Evolutionary conservation across 2,113 vertebrate species (phyloP).

Genomic region (Castor canadensis): DNA sequence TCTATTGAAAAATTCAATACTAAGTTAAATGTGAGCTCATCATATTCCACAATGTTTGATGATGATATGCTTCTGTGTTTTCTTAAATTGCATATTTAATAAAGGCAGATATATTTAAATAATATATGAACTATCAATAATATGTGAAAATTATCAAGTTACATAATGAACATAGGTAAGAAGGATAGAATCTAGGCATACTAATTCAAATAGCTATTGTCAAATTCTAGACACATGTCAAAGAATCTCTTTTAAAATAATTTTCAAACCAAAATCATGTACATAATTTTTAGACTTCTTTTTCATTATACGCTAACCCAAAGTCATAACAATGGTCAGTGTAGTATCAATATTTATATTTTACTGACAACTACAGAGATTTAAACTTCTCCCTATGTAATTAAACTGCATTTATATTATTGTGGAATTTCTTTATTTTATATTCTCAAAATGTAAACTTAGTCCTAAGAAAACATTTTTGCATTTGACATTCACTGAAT

Average conservation of each 20-base stretch:
- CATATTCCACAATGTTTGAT: background rate
- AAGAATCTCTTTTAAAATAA: slow-evolving; percentile 9
- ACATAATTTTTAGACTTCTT: background rate
- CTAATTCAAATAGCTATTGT: background rate
- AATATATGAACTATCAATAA: background rate
- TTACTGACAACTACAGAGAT: background rate
- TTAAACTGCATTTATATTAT: background rate
- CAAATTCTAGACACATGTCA: fast-evolving
- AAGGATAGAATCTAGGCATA: background rate
- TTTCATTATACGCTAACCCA: background rate
- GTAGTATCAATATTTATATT: background rate
- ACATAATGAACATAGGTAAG: background rate
- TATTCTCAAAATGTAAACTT: background rate
- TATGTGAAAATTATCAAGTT: background rate
- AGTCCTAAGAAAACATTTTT: background rate
- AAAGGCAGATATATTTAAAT: background rate
- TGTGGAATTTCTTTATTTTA: background rate
- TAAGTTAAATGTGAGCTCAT: background rate
- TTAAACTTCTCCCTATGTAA: background rate
- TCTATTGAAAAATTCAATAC: background rate
- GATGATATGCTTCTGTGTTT: background rate
- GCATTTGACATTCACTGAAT: background rate
- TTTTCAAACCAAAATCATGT: background rate
- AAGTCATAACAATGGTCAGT: background rate
- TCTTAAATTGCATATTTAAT: background rate